These are phyloP conservation scores for Emydoidea blandingii DNA, from an alignment of 2,797 vertebrate species.

Conservation along the genomic window DNA sequence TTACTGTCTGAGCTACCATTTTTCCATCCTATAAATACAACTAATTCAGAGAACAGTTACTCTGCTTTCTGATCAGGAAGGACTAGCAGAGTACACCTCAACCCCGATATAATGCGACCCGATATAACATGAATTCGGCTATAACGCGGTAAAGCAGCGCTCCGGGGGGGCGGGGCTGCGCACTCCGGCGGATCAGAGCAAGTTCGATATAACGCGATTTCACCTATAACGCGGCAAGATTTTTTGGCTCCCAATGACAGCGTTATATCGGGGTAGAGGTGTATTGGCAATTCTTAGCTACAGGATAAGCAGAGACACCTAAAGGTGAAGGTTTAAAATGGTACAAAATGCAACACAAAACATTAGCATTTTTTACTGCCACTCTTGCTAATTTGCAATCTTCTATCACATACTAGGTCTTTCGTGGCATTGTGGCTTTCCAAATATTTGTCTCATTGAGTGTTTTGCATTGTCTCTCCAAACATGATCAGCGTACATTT, in stretches of 20 bases:
- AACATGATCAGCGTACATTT: neutral
- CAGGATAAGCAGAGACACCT: constrained; percentile 42
- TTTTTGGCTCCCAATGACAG: too few species aligned
- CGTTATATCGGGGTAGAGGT: too few species aligned
- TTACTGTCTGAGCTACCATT: neutral
- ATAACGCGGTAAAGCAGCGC: too few species aligned
- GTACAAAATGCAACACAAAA: constrained; percentile 8
- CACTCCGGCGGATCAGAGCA: too few species aligned
- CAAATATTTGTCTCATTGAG: constrained; percentile 8
- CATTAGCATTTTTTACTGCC: neutral
- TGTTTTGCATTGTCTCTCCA: neutral
- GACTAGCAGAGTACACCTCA: neutral
- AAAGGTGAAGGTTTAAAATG: neutral
- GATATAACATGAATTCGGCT: too few species aligned
- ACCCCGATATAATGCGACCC: too few species aligned
- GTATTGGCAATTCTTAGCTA: neutral
- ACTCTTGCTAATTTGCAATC: neutral
- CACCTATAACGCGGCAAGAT: too few species aligned
- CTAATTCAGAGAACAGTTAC: neutral
- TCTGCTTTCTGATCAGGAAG: constrained; percentile 59
- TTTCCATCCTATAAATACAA: neutral
- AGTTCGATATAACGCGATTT: too few species aligned
- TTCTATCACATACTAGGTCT: neutral
- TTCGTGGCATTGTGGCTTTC: constrained; percentile 33
- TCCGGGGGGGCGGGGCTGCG: too few species aligned